These are phyloP conservation scores for Capreolus pygargus DNA, from an alignment of 2,113 vertebrate genomes.

Conservation along the genomic window DNA sequence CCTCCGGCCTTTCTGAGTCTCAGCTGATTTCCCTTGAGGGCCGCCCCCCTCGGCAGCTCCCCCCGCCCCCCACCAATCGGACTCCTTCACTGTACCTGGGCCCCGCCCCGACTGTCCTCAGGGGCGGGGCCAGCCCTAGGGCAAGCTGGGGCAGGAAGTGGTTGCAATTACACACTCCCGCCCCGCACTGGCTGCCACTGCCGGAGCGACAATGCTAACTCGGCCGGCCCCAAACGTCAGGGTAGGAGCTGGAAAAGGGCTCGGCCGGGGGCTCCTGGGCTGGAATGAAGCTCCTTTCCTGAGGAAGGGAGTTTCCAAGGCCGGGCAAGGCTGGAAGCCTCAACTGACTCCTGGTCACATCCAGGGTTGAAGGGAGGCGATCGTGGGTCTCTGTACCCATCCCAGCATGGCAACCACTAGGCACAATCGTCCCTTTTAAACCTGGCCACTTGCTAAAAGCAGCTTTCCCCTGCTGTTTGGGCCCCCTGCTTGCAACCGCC, in stretches of 20 bases:
- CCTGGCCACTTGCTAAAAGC: slow-evolving; percentile 7
- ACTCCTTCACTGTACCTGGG: slow-evolving; percentile 64
- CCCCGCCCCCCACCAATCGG: neutral
- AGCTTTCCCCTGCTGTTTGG: neutral
- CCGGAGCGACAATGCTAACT: slow-evolving; percentile 35
- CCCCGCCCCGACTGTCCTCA: slow-evolving; percentile 57
- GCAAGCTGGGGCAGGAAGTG: slow-evolving; percentile 75
- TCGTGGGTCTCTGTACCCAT: neutral
- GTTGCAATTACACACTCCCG: slow-evolving; percentile 72
- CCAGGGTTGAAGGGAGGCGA: neutral
- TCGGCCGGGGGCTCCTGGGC: neutral
- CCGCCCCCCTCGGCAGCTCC: neutral
- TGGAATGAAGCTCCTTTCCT: slow-evolving; percentile 37
- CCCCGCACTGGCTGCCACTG: slow-evolving; percentile 49
- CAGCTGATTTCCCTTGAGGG: slow-evolving; percentile 47
- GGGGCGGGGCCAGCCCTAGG: slow-evolving; percentile 69
- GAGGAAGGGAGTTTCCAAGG: slow-evolving; percentile 11
- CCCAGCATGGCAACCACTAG: neutral
- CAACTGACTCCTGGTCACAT: neutral
- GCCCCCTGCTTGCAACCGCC: neutral
- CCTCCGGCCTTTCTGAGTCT: neutral
- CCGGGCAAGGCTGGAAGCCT: neutral
- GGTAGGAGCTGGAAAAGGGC: neutral
- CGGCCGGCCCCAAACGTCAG: slow-evolving; percentile 33
- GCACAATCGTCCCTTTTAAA: slow-evolving; percentile 14